These are phyloP conservation scores for Glyptemys insculpta DNA, from an alignment of 2,797 vertebrate species.

Conservation along the genomic window DNA sequence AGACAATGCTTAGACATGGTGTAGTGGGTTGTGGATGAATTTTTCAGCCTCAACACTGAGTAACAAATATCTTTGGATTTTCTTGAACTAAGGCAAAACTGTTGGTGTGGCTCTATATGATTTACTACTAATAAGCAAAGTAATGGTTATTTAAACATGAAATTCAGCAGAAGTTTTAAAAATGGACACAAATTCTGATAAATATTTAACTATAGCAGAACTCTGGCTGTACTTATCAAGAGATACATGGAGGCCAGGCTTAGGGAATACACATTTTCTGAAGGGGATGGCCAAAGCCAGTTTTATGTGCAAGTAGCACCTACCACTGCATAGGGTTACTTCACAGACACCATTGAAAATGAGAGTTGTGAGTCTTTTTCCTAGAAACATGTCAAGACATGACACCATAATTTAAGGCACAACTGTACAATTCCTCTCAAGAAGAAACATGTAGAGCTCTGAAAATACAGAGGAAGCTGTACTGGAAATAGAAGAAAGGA, in stretches of 20 bases:
- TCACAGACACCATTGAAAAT: background rate
- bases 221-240: background rate
- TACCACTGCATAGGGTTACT: background rate
- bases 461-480: background rate
- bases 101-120: background rate
- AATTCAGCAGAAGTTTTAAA: background rate
- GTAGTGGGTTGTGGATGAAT: background rate
- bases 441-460: background rate
- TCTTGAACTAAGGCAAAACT: conserved; percentile 22
- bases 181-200: background rate
- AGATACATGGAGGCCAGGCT: accelerated
- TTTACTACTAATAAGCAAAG: background rate
- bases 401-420: conserved; percentile 24
- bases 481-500: background rate
- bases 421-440: background rate
- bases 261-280: background rate
- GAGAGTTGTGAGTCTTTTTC: background rate
- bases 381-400: conserved; percentile 34
- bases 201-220: background rate
- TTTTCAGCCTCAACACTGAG: background rate
- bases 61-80: background rate
- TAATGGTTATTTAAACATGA: conserved; percentile 34
- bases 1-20: background rate
- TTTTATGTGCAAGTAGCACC: background rate
- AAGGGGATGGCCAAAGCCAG: background rate